Conservation (phyloP, 92 coral and sea anemone genomes). For the Nematostella vectensis region DNA sequence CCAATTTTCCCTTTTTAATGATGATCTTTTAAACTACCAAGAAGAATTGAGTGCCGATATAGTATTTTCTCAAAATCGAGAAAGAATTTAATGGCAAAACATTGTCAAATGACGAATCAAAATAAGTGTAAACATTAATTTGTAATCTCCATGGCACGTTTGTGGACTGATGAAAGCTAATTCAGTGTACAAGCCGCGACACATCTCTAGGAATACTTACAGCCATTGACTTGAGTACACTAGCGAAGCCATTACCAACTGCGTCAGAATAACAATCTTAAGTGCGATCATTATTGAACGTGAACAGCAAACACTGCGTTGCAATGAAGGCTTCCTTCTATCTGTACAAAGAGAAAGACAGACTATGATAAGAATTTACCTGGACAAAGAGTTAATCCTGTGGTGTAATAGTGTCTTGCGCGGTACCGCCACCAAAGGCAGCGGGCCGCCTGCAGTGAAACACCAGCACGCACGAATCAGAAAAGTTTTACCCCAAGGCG, state of each 20-base stretch:
- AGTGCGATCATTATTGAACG: not conserved
- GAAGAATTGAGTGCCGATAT: not conserved
- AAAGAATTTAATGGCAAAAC: not conserved
- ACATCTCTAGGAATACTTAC: too few species aligned
- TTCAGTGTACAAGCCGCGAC: too few species aligned
- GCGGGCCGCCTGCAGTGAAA: not conserved
- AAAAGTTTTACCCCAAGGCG: not conserved
- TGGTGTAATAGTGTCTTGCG: not conserved
- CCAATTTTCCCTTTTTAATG: too few species aligned
- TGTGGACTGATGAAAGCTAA: too few species aligned
- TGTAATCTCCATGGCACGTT: too few species aligned
- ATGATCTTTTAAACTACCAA: too few species aligned
- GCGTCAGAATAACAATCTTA: constrained; percentile 11
- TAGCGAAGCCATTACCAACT: constrained; percentile 11
- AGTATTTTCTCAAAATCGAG: not conserved
- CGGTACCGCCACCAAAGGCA: not conserved
- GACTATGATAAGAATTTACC: constrained; percentile 4
- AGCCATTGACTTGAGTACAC: constrained; percentile 47
- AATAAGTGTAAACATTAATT: too few species aligned
- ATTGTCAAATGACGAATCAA: too few species aligned
- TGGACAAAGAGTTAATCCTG: constrained; percentile 1
- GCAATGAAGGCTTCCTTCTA: not conserved
- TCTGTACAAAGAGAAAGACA: not conserved
- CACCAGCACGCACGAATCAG: not conserved
- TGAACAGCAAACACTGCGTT: not conserved